A percentile compares a stretch with the other conserved stretches of the same genome.
phyloP scores from a whole-genome alignment of 2,113 vertebrate genomes.

The Paratilapia polleni region DNA sequence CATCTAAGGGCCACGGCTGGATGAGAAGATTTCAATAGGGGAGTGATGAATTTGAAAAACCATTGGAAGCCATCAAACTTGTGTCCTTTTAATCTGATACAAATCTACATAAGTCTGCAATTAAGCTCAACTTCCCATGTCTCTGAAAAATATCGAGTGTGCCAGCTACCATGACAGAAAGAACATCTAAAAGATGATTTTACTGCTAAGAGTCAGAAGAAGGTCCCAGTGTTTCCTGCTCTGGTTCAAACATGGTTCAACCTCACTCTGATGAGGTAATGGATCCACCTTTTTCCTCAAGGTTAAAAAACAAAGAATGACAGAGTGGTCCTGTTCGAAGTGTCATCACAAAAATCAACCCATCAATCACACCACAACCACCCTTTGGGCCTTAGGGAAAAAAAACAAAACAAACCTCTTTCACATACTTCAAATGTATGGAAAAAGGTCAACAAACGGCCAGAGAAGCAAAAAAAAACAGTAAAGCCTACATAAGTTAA shows the following conservation, averaged over 20 bases:
- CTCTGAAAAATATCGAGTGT: slow-evolving; percentile 20
- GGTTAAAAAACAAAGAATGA: slow-evolving; percentile 27
- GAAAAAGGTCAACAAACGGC: slow-evolving; percentile 29
- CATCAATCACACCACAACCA: slow-evolving; percentile 34
- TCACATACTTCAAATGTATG: neutral
- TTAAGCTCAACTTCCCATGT: neutral
- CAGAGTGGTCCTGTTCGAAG: neutral
- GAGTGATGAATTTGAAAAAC: neutral
- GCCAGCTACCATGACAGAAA: neutral
- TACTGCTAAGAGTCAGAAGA: slow-evolving; percentile 12
- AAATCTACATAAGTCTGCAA: neutral
- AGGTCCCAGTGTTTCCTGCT: slow-evolving; percentile 15
- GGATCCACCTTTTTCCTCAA: neutral
- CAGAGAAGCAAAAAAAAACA: slow-evolving; percentile 30
- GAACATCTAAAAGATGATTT: neutral
- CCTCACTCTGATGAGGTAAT: slow-evolving; percentile 24
- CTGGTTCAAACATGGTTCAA: neutral
- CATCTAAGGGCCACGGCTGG: neutral
- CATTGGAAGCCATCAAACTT: neutral
- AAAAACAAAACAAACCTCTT: neutral
- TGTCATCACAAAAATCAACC: slow-evolving; percentile 19
- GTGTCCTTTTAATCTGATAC: neutral
- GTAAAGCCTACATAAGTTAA: slow-evolving; percentile 19
- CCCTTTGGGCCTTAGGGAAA: neutral
- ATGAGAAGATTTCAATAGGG: neutral